Conservation (phyloP, 1,140 invertebrate genomes). For the Pissodes strobi region DNA sequence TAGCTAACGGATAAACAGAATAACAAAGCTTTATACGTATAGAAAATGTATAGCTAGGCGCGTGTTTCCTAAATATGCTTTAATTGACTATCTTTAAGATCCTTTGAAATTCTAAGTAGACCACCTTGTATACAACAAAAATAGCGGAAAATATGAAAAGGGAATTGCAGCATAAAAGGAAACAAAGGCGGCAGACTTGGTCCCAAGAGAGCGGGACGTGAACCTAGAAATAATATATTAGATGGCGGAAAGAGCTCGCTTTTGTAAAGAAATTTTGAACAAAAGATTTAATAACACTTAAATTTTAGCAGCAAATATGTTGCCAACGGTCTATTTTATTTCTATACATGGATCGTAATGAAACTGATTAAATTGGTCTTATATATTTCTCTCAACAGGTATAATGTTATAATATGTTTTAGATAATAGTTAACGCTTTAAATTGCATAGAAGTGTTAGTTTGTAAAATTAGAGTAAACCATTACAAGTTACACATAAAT, state of each 20-base stretch:
- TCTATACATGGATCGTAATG: constrained; percentile 2
- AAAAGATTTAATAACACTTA: constrained; percentile 43
- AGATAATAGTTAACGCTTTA: too few relatives aligned
- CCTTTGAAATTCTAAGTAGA: constrained; percentile 32
- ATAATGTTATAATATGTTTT: too few relatives aligned
- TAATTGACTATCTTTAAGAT: constrained; percentile 22
- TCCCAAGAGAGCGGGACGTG: constrained; percentile 39
- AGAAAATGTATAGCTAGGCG: constrained; percentile 6
- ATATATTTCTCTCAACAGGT: constrained; percentile 6
- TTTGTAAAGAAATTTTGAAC: constrained; percentile 39
- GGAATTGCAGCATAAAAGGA: constrained; percentile 50
- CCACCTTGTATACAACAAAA: constrained; percentile 31
- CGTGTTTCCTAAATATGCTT: constrained; percentile 11
- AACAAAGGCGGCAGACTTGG: constrained; percentile 45
- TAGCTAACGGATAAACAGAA: too few relatives aligned
- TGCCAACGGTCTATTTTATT: constrained; percentile 22
- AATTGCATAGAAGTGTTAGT: too few relatives aligned
- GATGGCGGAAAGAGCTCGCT: constrained; percentile 36
- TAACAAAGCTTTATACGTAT: too few relatives aligned
- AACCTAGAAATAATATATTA: constrained; percentile 50
- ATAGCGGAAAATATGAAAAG: constrained; percentile 48
- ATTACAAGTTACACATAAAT: too few relatives aligned
- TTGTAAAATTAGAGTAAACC: too few relatives aligned
- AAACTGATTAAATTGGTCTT: constrained; percentile 23
- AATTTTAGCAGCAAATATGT: constrained; percentile 39